Conservation (phyloP, 1,140 invertebrate species). For the Aphelinus atriplicis region DNA sequence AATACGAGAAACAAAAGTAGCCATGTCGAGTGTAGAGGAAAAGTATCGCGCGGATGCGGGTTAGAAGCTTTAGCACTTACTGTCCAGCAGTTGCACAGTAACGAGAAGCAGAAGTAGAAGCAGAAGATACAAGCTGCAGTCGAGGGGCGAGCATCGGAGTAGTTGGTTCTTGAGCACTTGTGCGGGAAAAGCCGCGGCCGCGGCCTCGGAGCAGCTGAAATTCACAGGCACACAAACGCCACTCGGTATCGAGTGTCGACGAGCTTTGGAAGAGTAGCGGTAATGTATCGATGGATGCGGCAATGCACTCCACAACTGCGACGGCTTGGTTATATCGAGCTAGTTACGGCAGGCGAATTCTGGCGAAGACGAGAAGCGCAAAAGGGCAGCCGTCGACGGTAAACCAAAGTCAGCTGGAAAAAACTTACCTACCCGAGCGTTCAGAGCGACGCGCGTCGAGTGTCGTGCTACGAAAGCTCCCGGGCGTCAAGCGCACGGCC, state of each 20-base stretch:
- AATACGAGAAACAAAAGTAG: neutral
- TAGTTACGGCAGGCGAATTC: no score
- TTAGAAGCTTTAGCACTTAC: slow-evolving; percentile 33
- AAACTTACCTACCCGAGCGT: slow-evolving; percentile 64
- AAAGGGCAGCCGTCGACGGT: neutral
- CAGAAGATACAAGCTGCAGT: slow-evolving; percentile 18
- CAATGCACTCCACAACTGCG: no score
- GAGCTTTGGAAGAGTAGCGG: no score
- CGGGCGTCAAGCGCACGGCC: slow-evolving; percentile 43
- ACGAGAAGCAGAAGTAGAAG: slow-evolving; percentile 5
- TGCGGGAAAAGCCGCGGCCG: neutral
- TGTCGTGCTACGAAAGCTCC: slow-evolving; percentile 50
- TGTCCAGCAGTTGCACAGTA: slow-evolving; percentile 2
- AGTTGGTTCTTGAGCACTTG: neutral
- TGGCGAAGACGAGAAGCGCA: no score
- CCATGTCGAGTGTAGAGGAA: neutral
- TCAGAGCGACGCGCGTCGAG: slow-evolving; percentile 60
- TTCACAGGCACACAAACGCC: neutral
- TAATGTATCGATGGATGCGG: no score
- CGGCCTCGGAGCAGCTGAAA: neutral
- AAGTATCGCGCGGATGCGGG: slow-evolving; percentile 15
- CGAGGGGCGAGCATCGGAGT: no score
- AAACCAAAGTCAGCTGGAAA: slow-evolving; percentile 8
- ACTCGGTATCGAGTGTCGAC: no score
- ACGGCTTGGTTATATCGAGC: no score